Base-by-base conservation (phyloP, 2,797 vertebrate species). In the Furcifer pardalis region DNA sequence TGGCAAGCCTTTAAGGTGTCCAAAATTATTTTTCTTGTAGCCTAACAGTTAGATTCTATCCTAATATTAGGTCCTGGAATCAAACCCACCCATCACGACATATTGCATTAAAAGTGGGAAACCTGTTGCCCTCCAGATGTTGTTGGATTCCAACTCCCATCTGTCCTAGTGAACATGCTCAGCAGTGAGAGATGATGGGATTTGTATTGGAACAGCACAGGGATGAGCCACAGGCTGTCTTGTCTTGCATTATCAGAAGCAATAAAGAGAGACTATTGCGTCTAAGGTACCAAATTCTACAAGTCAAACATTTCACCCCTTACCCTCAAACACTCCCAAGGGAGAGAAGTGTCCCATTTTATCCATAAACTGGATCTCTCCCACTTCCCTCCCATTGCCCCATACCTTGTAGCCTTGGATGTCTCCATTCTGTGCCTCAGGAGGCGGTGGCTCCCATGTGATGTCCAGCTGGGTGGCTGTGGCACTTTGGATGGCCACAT, bases 351-450 rank as follows among this genome's bases (percentile, higher is more conserved):
- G 2, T 5, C 12, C 2, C 46, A 37, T 13, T 8, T 19, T 12
- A n/a, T 3, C 2, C 2, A 5, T n/a, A 80, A 25, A 42, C 10
- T 37, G 9, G n/a, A 71, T 42, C 35, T 13, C 30, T 23, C 6
- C 62, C 62, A 5, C 5, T 9, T 44, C 10, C 37, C 1, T 21
- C n/a, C 73, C 5, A 10, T 7, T 37, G 32, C n/a, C n/a, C 25
- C 0, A 0, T 95, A 99, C 98, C 98, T 99, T 99, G 94, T 99
- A 99, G 40, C 98, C 98, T 89, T 99, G 98, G 82, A 99, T 98
- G 95, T 99, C 98, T 79, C 98, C 98, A 0, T 99, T 99, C 94
- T 98, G 98, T 49, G 94, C 96, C 21, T 98, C 96, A 1, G 95
- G 84, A 0, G 98, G 98, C 0, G 98, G 98, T 0, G 98, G 97